These are phyloP conservation scores for Ceraclea dissimilis DNA, from an alignment of 2,888 invertebrate genomes.

Conservation along the genomic window DNA sequence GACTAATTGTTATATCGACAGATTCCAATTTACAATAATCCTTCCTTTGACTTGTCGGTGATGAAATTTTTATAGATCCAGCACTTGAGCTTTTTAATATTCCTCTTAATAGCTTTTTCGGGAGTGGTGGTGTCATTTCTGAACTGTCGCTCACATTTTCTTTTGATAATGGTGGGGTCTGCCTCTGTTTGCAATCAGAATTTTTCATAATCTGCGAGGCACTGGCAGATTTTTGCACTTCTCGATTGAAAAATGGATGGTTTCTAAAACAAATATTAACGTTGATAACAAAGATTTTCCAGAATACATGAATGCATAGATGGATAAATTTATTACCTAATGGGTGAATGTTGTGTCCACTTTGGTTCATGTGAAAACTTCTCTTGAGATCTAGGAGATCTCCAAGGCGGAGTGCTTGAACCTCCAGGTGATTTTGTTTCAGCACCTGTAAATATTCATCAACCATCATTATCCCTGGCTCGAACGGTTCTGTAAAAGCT, in stretches of 20 bases:
- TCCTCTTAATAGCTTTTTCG: constrained; percentile 27
- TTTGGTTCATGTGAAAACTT: constrained; percentile 22
- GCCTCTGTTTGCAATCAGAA: constrained; percentile 7
- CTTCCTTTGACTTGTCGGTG: constrained; percentile 19
- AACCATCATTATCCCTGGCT: too few species aligned
- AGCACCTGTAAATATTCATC: constrained; percentile 29
- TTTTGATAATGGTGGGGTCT: constrained; percentile 9
- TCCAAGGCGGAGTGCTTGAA: constrained; percentile 30
- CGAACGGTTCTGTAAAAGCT: too few species aligned
- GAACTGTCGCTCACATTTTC: constrained; percentile 22
- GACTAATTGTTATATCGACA: neutral
- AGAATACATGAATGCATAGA: neutral
- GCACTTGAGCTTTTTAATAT: constrained; percentile 37
- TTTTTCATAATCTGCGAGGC: constrained; percentile 43
- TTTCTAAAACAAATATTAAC: constrained; percentile 33
- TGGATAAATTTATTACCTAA: constrained; percentile 21
- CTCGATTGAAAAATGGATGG: constrained; percentile 47
- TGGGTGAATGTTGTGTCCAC: constrained; percentile 13
- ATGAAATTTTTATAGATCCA: constrained; percentile 30
- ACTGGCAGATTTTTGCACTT: constrained; percentile 62
- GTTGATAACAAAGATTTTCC: neutral
- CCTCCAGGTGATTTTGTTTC: constrained; percentile 26
- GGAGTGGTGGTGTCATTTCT: constrained; percentile 24
- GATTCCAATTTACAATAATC: constrained; percentile 22
- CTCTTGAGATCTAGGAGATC: constrained; percentile 25